Percentiles rank a stretch among this genome's conserved stretches.
These are phyloP conservation scores for Cherax destructor DNA, from an alignment of 1,140 invertebrate genomes.

Conservation along the genomic window DNA sequence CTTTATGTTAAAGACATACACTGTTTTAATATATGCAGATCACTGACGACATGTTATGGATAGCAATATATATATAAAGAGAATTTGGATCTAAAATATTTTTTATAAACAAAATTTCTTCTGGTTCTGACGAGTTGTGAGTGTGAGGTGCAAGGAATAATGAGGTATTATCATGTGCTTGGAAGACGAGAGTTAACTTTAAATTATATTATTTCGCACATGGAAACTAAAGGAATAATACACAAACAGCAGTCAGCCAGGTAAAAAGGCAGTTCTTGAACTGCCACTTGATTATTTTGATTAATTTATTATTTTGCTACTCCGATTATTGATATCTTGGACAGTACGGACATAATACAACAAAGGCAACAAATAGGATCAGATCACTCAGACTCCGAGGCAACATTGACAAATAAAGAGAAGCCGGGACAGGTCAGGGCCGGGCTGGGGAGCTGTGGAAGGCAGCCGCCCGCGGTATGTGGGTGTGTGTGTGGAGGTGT, in stretches of 20 bases:
- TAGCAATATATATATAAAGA: too few relatives aligned
- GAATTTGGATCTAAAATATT: too few relatives aligned
- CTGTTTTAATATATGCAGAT: too few relatives aligned
- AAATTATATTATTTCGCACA: constrained; percentile 60
- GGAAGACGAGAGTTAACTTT: constrained; percentile 55
- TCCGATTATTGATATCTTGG: background rate
- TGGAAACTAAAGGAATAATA: constrained; percentile 38
- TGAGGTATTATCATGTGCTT: constrained; percentile 56
- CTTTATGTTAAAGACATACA: too few relatives aligned
- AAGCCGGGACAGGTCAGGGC: constrained; percentile 44
- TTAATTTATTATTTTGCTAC: background rate
- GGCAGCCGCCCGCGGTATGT: too few relatives aligned
- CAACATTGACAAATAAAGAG: constrained; percentile 62
- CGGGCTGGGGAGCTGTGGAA: constrained; percentile 1
- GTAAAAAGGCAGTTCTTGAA: background rate
- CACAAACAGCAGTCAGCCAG: background rate
- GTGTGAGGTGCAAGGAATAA: constrained; percentile 18
- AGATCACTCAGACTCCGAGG: constrained; percentile 56
- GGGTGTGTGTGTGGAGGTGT: too few relatives aligned
- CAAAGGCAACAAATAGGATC: background rate
- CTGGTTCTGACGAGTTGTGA: background rate
- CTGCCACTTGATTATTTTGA: background rate
- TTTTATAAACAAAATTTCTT: background rate
- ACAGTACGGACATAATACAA: background rate
- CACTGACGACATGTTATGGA: too few relatives aligned